phyloP scores from a whole-genome alignment of 2,113 vertebrate species.

The Ameiurus melas region DNA sequence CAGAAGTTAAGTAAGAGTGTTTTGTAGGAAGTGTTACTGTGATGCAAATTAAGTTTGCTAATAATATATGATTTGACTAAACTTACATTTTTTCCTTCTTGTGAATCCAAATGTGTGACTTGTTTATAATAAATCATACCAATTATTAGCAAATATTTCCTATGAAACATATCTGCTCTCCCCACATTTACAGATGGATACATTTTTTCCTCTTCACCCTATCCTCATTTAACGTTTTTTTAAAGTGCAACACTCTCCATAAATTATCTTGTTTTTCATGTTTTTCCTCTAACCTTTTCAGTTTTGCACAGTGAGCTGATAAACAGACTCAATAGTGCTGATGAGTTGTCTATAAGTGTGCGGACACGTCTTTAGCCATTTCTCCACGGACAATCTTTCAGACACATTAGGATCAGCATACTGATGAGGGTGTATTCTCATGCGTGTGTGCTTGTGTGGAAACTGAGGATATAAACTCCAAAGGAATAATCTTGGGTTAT shows the following conservation, averaged over 20 bases:
- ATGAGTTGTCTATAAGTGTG: slow-evolving; percentile 53
- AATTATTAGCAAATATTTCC: slow-evolving; percentile 21
- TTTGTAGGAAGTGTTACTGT: not conserved
- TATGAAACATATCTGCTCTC: slow-evolving; percentile 16
- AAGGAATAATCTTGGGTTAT: not conserved
- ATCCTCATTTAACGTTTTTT: slow-evolving; percentile 41
- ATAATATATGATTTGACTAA: not conserved
- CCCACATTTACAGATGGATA: slow-evolving; percentile 15
- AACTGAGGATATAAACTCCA: not conserved
- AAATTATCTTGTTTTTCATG: slow-evolving; percentile 38
- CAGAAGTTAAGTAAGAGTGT: not conserved
- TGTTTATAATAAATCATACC: slow-evolving; percentile 27
- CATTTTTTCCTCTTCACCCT: slow-evolving; percentile 4
- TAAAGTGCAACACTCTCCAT: slow-evolving; percentile 42
- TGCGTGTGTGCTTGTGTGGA: not conserved
- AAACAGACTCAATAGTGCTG: slow-evolving; percentile 52
- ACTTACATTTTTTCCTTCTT: not conserved
- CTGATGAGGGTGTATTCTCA: slow-evolving; percentile 43
- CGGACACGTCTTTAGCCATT: slow-evolving; percentile 48
- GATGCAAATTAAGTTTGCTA: not conserved
- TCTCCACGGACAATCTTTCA: slow-evolving; percentile 47
- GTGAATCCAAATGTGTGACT: not conserved
- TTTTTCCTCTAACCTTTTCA: slow-evolving; percentile 54
- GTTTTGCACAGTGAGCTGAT: slow-evolving; percentile 45
- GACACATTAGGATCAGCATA: slow-evolving; percentile 45